Conservation (phyloP, 2,113 vertebrate genomes). For the Ciconia maguari region DNA sequence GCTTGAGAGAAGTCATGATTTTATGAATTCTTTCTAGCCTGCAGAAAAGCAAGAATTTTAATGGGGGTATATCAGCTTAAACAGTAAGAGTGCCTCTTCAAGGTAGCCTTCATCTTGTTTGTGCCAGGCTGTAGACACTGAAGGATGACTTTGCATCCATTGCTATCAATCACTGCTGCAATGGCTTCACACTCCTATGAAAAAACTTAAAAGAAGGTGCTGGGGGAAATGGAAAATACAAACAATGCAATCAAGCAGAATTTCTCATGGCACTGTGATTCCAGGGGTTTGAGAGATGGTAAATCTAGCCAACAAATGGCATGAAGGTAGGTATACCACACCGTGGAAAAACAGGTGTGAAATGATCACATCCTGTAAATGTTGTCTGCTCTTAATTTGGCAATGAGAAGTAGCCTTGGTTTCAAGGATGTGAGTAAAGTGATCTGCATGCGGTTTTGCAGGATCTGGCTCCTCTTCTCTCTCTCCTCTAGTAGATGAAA, state of each 20-base stretch:
- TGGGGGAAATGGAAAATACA: conserved; percentile 18
- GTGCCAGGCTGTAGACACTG: not conserved
- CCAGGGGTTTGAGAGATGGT: not conserved
- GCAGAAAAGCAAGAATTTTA: not conserved
- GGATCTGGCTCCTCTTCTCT: not conserved
- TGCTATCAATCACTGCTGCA: conserved; percentile 47
- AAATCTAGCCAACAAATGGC: not conserved
- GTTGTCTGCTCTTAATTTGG: not conserved
- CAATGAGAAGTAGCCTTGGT: not conserved
- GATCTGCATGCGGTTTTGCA: not conserved
- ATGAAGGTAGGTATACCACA: not conserved
- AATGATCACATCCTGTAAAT: not conserved
- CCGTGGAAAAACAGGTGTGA: not conserved
- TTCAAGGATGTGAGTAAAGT: not conserved
- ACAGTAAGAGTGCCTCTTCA: not conserved
- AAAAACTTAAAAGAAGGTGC: conserved; percentile 15
- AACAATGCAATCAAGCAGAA: not conserved
- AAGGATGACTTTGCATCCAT: conserved; percentile 47
- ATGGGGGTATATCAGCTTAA: not conserved
- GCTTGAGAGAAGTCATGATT: not conserved
- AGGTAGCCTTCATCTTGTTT: conserved; percentile 16
- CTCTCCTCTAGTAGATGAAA: not conserved
- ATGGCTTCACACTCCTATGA: conserved; percentile 42
- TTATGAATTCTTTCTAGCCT: not conserved
- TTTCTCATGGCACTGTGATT: conserved; percentile 37